Base-by-base conservation (phyloP, 2,113 vertebrate species). In the Dicentrarchus labrax region DNA sequence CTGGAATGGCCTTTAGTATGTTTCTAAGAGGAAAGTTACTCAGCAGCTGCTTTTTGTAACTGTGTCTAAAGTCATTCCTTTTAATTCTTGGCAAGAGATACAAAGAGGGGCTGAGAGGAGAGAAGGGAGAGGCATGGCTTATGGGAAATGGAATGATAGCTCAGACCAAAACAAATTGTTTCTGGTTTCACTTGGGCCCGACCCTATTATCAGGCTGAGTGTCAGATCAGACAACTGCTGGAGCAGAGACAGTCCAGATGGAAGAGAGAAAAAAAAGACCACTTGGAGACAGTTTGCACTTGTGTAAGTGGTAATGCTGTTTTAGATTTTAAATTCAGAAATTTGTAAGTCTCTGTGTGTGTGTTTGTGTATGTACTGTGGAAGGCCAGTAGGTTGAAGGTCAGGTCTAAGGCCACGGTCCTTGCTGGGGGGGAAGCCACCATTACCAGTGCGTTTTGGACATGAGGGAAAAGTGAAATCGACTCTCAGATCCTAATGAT, bases 31-130 rank as follows among this genome's bases (percentile, higher is more conserved):
- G 88, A 81, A 90, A 89, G 88, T 80, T 91, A 86, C 90, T 88
- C 83, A 83, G 90, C 94, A 96, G 94, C 95, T 95, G 94, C 92
- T 94, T 95, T 90, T 77, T 90, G 93, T 94, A 93, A 94, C 91
- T 88, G 85, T 88, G 92, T 90, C 85, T 90, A 90, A 92, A 92
- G 91, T 92, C 86, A 88, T 91, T 92, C 91, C 93, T 94, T 94
- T 95, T 94, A 93, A 90, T 92, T 91, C 92, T 94, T 94, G 94
- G 94, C 94, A 92, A 43, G 90, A 89, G 73, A 92, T 92, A 83
- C 91, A 94, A 93, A 92, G 94, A 91, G 84, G 81, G 81, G 81
- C 78, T 89, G 90, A 89, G 90, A 89, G 89, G 88, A 89, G 86
- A 92, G 88, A 89, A 93, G 93, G 91, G 93, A 93, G 93, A 94